A percentile compares a stretch with the other conserved stretches of the same genome.
Evolutionary conservation across 2,888 invertebrate genomes (phyloP).

Genomic region (Epistrophe grossulariae): DNA sequence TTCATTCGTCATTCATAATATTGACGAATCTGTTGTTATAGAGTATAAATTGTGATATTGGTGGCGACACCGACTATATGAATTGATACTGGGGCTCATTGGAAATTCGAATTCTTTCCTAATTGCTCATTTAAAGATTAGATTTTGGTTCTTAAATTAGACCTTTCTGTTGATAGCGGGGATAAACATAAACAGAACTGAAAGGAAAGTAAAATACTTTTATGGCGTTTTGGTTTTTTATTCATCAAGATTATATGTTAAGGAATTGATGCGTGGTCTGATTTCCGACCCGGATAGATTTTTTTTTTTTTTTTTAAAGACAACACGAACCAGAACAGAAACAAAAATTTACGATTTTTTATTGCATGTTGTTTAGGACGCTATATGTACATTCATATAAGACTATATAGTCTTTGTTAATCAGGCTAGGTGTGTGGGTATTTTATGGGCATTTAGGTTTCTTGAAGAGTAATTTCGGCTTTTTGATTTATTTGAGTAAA

Average conservation of each 20-base stretch:
- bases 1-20: slow-evolving; percentile 72
- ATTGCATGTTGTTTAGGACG: slow-evolving; percentile 42
- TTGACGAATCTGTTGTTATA: slow-evolving; percentile 55
- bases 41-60: neutral
- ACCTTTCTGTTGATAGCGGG: slow-evolving; percentile 7
- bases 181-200: slow-evolving; percentile 5
- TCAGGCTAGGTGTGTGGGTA: slow-evolving; percentile 36
- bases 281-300: slow-evolving; percentile 26
- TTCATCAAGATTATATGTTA: slow-evolving; percentile 18
- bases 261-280: slow-evolving; percentile 15
- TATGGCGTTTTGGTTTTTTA: slow-evolving; percentile 65
- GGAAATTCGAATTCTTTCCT: slow-evolving; percentile 40
- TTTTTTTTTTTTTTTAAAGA: slow-evolving; percentile 16
- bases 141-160: slow-evolving; percentile 40
- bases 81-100: slow-evolving; percentile 17
- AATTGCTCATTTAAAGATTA: slow-evolving; percentile 68
- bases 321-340: slow-evolving; percentile 37
- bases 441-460: slow-evolving; percentile 15
- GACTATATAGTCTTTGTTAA: slow-evolving; percentile 36
- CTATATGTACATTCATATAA: neutral
- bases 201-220: slow-evolving; percentile 56
- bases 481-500: slow-evolving; percentile 67
- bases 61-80: slow-evolving; percentile 36
- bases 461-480: slow-evolving; percentile 43
- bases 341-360: slow-evolving; percentile 39